phyloP scores from a whole-genome alignment of 2,797 vertebrate species.

The Bradypodion pumilum region DNA sequence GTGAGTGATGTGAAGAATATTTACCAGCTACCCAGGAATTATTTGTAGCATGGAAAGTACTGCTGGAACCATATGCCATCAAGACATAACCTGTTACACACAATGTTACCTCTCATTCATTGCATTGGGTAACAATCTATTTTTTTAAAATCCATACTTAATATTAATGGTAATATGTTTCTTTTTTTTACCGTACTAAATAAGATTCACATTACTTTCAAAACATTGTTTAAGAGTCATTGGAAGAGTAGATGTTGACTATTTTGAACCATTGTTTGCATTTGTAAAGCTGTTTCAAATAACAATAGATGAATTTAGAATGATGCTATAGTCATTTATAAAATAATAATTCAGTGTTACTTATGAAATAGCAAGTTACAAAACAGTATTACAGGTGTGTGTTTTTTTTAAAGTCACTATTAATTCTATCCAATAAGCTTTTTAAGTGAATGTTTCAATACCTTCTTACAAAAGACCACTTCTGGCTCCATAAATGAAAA shows the following conservation, averaged over 20 bases:
- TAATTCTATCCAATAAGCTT: too few relatives aligned
- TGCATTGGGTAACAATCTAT: background rate
- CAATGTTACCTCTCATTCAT: background rate
- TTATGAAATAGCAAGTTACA: background rate
- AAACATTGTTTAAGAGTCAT: background rate
- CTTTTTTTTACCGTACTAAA: background rate
- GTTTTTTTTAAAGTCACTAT: too few relatives aligned
- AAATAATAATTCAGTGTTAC: background rate
- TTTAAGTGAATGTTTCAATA: background rate
- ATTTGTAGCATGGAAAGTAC: background rate
- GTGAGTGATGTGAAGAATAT: background rate
- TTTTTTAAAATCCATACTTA: background rate
- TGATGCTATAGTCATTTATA: too few relatives aligned
- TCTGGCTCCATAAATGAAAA: too few relatives aligned
- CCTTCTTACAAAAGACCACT: background rate
- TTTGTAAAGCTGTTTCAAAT: background rate
- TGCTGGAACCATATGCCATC: background rate
- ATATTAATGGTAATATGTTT: background rate
- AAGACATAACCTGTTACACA: background rate
- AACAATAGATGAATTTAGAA: too few relatives aligned
- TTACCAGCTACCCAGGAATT: background rate
- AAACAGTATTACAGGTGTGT: background rate
- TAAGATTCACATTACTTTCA: background rate
- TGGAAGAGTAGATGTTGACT: background rate
- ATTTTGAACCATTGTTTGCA: too few relatives aligned